phyloP scores from a whole-genome alignment of 2,113 vertebrate species.

The Pampusana beccarii region DNA sequence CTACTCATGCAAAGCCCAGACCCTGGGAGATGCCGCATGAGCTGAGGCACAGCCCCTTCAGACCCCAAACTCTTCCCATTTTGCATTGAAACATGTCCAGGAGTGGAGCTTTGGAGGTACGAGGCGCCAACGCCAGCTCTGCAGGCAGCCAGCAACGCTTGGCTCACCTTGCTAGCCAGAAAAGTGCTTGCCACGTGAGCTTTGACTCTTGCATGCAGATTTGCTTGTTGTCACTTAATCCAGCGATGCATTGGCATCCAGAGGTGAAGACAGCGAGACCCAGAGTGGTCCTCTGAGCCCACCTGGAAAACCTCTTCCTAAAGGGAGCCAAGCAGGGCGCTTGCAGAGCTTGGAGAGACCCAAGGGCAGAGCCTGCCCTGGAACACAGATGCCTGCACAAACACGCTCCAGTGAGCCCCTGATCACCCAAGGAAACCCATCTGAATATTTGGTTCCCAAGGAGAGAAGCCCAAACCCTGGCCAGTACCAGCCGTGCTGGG shows the following conservation, averaged over 20 bases:
- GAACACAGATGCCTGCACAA: not conserved
- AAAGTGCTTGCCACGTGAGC: fast-evolving
- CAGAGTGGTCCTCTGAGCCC: not conserved
- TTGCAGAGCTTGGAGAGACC: not conserved
- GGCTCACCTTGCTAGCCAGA: not conserved
- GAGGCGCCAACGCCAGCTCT: not conserved
- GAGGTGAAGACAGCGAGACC: not conserved
- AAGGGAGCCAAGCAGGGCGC: fast-evolving
- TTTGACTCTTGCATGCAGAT: not conserved
- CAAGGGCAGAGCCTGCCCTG: not conserved
- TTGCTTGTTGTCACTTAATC: not conserved
- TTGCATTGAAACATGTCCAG: not conserved
- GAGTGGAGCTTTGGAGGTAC: not conserved
- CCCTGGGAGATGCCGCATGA: not conserved
- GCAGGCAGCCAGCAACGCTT: not conserved
- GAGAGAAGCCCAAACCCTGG: not conserved
- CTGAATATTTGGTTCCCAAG: not conserved
- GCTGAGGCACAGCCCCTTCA: not conserved
- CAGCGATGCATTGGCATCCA: fast-evolving
- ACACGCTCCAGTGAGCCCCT: not conserved
- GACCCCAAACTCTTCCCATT: not conserved
- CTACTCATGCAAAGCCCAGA: not conserved
- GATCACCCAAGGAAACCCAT: fast-evolving
- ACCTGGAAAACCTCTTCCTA: not conserved
- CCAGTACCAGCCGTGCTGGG: fast-evolving